Base-by-base conservation (phyloP, 2,888 invertebrate genomes). In the Hydraecia micacea region DNA sequence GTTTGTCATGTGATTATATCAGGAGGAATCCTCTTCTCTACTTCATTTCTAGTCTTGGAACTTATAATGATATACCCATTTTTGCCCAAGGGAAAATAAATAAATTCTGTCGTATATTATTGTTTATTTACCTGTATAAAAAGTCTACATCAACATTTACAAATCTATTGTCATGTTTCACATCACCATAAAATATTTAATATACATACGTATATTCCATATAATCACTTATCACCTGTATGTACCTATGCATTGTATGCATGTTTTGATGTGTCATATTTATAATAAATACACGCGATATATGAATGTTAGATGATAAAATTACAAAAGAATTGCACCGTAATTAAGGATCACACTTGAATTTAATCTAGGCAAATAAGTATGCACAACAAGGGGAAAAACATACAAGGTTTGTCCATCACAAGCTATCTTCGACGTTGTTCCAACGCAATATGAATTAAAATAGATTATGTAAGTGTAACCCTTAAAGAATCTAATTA, bases 91-190 rank as follows among this genome's bases (percentile, higher is more conserved):
- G 36, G 11, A 63, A 55, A 42, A 62, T 32, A 68, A 80, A 75
- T 21, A 3, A 62, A 32, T 21, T 0, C 4, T 74, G 36, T 73
- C 13, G 3, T 70, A 62, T 68, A 15, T 55, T 55, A 18, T 65
- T 70, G 39, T 85, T 83, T 83, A 85, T 75, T 83, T 70, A 77
- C 39, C 67, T 77, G 65, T 78, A 68, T 79, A 78, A 60, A 68
- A 81, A 75, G 72, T 79, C 70, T 58, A 73, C 74, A 74, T 69
- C 28, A 74, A 49, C 75, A 79, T 77, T 75, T 71, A 75, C n/a
- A 75, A 69, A 80, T 39, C 39, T 71, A 80, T 73, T 80, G 52
- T 66, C 74, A 82, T 74, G 36, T 66, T 75, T 73, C 25, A 83
- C 58, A 70, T 79, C 65, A 82, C 65, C 68, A 60, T 75, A 62